These are phyloP conservation scores for Taphrorychus bicolor DNA, from an alignment of 2,888 invertebrate species.

Conservation along the genomic window DNA sequence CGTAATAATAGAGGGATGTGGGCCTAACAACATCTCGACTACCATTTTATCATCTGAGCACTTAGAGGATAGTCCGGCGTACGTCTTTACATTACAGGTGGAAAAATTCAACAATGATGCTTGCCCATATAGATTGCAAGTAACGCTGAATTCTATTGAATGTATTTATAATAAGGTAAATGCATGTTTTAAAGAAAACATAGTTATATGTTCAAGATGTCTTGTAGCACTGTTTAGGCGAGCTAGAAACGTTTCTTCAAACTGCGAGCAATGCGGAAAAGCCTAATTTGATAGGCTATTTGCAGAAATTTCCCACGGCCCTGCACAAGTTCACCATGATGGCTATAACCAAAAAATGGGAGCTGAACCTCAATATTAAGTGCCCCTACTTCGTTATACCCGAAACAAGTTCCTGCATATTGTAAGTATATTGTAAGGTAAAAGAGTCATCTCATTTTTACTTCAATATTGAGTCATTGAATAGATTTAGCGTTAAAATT, in stretches of 20 bases:
- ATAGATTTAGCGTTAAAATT: too few species aligned
- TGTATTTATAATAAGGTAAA: constrained; percentile 78
- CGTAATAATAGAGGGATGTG: constrained; percentile 77
- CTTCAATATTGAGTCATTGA: too few species aligned
- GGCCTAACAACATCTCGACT: constrained; percentile 66
- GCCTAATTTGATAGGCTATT: constrained; percentile 41
- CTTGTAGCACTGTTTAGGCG: constrained; percentile 48
- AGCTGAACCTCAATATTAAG: constrained; percentile 75
- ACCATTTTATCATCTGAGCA: constrained; percentile 69
- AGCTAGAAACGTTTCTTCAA: constrained; percentile 45
- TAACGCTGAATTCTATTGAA: constrained; percentile 77
- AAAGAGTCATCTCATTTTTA: too few species aligned
- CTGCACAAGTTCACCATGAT: constrained; percentile 44
- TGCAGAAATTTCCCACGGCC: constrained; percentile 42
- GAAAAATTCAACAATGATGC: constrained; percentile 74
- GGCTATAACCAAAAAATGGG: constrained; percentile 54
- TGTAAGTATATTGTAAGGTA: too few species aligned
- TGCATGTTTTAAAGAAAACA: constrained; percentile 3
- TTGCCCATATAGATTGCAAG: constrained; percentile 67
- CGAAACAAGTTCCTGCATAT: constrained; percentile 73
- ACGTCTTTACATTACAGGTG: constrained; percentile 76
- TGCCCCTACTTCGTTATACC: constrained; percentile 80
- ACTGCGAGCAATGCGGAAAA: constrained; percentile 35
- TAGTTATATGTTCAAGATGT: background rate
- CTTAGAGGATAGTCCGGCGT: constrained; percentile 68